Percentiles rank a stretch among this genome's conserved stretches.
These are phyloP conservation scores for Turritopsis dohrnii DNA, from an alignment of 30 jellyfish, hydroid and myxozoan species.

Conservation along the genomic window DNA sequence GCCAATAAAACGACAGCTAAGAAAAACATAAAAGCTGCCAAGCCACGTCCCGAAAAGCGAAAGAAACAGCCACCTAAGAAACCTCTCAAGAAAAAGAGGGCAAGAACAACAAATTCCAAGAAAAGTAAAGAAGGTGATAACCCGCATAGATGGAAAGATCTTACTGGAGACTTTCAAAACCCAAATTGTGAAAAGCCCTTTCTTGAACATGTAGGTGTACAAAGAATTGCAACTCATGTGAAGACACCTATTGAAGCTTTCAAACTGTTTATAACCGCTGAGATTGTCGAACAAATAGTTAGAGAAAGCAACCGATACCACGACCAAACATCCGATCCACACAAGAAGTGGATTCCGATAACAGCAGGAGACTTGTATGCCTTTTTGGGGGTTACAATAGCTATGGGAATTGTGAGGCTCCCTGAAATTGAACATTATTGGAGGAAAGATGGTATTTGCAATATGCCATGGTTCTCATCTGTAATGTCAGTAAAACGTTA, in stretches of 20 bases:
- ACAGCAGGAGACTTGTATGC: background rate
- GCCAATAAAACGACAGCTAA: background rate
- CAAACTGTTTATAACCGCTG: background rate
- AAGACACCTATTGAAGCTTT: background rate
- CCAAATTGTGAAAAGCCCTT: background rate
- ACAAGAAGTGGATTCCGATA: background rate
- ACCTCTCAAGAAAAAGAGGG: background rate
- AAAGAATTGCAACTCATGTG: background rate
- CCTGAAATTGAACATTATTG: constrained; percentile 2
- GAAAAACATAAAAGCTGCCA: background rate
- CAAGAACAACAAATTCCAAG: background rate
- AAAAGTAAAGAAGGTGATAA: background rate
- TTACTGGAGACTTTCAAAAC: background rate
- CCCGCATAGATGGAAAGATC: background rate
- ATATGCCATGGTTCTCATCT: background rate
- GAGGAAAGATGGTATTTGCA: constrained; percentile 8
- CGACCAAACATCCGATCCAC: background rate
- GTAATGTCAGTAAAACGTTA: background rate
- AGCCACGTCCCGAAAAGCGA: background rate
- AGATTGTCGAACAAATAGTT: background rate
- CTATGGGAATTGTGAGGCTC: background rate
- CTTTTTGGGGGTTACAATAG: background rate
- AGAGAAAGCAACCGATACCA: background rate
- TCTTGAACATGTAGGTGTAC: background rate
- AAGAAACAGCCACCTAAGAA: background rate